Percentiles rank a stretch among this genome's conserved stretches.
phyloP scores from a whole-genome alignment of 2,888 invertebrate species.

The Sminthurinus aureus region DNA sequence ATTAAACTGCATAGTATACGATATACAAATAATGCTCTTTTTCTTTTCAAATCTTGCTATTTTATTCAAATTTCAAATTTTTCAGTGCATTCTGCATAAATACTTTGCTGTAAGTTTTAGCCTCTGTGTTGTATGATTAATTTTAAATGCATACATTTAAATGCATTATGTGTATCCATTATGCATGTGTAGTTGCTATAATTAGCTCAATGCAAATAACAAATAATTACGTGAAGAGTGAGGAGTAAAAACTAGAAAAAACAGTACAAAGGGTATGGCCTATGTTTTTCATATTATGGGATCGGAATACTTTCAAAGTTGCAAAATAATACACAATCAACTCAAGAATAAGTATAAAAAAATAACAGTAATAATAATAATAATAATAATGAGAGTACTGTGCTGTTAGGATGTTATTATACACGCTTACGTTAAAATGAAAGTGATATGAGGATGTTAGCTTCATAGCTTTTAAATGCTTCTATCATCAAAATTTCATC shows the following conservation, averaged over 20 bases:
- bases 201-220: neutral
- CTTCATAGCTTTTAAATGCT: neutral
- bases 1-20: too few species aligned
- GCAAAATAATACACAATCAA: neutral
- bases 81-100: neutral
- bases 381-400: neutral
- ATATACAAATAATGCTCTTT: too few species aligned
- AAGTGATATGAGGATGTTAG: slow-evolving; percentile 17
- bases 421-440: slow-evolving; percentile 17
- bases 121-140: too few species aligned
- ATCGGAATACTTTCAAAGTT: neutral
- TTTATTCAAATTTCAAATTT: neutral
- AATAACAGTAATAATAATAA: neutral
- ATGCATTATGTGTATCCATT: too few species aligned
- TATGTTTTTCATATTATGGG: neutral
- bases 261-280: too few species aligned
- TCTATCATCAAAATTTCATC: slow-evolving; percentile 18
- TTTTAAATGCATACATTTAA: too few species aligned
- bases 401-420: slow-evolving; percentile 6
- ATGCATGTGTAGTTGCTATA: neutral
- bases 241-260: too few species aligned
- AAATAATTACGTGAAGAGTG: too few species aligned
- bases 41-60: neutral
- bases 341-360: neutral
- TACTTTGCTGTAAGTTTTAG: neutral